Conservation (phyloP, 1,140 invertebrate species). For the Drosophila obscura region DNA sequence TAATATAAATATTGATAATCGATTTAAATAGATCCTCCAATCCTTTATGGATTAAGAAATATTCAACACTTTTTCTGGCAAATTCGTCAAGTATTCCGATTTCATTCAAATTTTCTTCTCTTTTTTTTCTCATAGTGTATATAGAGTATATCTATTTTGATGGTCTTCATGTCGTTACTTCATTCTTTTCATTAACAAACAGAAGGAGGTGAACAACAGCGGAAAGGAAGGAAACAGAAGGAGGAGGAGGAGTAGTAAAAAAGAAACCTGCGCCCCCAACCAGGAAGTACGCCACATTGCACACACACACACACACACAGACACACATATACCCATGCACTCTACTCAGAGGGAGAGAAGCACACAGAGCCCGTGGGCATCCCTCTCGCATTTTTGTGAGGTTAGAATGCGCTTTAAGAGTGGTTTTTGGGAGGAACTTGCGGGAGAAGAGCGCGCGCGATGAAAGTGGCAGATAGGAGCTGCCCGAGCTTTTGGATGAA, state of each 20-base stretch:
- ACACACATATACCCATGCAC: not conserved
- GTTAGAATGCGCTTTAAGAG: constrained; percentile 20
- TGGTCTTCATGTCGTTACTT: constrained; percentile 10
- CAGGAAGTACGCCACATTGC: constrained; percentile 73
- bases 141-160: not conserved
- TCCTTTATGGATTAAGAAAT: too few species aligned
- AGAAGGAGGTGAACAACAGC: constrained; percentile 23
- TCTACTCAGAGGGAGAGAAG: not conserved
- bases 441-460: too few species aligned
- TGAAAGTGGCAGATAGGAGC: too few species aligned
- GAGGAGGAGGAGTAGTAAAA: not conserved
- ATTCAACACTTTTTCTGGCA: too few species aligned
- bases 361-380: constrained; percentile 3
- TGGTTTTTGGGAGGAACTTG: too few species aligned
- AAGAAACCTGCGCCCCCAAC: constrained; percentile 47
- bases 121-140: constrained; percentile 4
- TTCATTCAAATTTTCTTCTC: not conserved
- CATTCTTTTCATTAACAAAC: constrained; percentile 71
- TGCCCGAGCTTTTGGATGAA: too few species aligned
- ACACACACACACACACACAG: constrained; percentile 23
- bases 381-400: constrained; percentile 28
- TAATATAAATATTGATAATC: too few species aligned
- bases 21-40: too few species aligned
- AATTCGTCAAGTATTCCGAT: too few species aligned
- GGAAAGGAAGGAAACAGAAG: constrained; percentile 8